Base-by-base conservation (phyloP, 2,888 invertebrate genomes). In the Taphrorychus bicolor region DNA sequence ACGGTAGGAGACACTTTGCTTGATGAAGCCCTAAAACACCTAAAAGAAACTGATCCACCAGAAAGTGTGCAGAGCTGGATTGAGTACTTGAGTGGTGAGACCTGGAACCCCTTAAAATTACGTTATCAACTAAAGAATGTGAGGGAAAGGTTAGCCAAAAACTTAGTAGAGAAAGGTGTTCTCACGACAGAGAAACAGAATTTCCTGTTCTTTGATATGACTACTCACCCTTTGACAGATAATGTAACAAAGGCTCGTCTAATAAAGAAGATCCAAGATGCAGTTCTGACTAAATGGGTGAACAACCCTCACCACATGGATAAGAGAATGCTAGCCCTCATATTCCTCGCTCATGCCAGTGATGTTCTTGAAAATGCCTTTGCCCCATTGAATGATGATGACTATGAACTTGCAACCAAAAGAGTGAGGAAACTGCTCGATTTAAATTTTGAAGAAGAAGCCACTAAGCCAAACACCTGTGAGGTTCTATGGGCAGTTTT, bases 351-450 rank as follows among this genome's bases (percentile, higher is more conserved):
- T 21, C 98, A 99, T 82, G 96, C 98, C 5, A 97, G 97, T 59
- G 99, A 99, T 83, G 99, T 99, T 19, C 87, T 99, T 62, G 99
- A 99, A 85, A 99, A 99, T 84, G 99, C 99, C 59, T 99, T 99
- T 83, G 97, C 97, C 18, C 97, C 98, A 2, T 87, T 99, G 9
- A 94, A 94, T 58, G 96, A 97, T 77, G 97, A 98, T 79, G 98
- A 98, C 84, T 98, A 98, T 81, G 98, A 98, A 84, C 86, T 98
- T 75, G 99, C 98, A 69, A 98, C 98, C 91, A 93, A 97, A 78
- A 91, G 99, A 79, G 97, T 99, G 56, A 89, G 98, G 74, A 94
- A 96, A 77, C 87, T 99, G 54, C 88, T 99, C 75, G 98, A 99
- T 83, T 88, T 98, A 76, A 98, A 99, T 84, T 95, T 96, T 83